Evolutionary conservation across 2,888 invertebrate species (phyloP).

Genomic region (Patella depressa): DNA sequence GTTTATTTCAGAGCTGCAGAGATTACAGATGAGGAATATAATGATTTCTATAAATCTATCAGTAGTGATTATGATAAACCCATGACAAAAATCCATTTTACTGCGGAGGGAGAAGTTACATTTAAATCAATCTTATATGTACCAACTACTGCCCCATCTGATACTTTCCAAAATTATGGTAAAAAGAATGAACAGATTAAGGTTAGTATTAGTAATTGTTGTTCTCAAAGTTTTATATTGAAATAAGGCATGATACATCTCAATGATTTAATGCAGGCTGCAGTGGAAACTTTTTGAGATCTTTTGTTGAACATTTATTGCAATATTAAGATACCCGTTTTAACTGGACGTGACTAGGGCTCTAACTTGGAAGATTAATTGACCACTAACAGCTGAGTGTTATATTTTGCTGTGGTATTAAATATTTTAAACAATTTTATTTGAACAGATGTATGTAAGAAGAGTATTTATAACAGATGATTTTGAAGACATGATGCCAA

Average conservation of each 20-base stretch:
- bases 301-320: too few species aligned
- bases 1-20: slow-evolving; percentile 77
- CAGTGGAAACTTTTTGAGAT: too few species aligned
- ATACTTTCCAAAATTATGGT: slow-evolving; percentile 96
- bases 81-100: slow-evolving; percentile 91
- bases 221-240: neutral
- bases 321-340: too few species aligned
- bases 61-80: slow-evolving; percentile 91
- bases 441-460: slow-evolving; percentile 85
- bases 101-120: slow-evolving; percentile 99
- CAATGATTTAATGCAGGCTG: too few species aligned
- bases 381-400: too few species aligned
- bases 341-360: too few species aligned
- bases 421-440: neutral
- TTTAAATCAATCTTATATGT: slow-evolving; percentile 97
- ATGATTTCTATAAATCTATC: slow-evolving; percentile 93
- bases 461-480: slow-evolving; percentile 99
- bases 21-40: slow-evolving; percentile 90
- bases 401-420: too few species aligned
- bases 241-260: too few species aligned
- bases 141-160: slow-evolving; percentile 89
- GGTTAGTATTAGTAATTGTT: slow-evolving; percentile 59
- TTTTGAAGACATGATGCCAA: slow-evolving; percentile 99
- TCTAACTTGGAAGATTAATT: too few species aligned
- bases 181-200: slow-evolving; percentile 95